phyloP scores from a whole-genome alignment of 35 echinoderm and acorn worm species.

The Nesometra sesokonis region DNA sequence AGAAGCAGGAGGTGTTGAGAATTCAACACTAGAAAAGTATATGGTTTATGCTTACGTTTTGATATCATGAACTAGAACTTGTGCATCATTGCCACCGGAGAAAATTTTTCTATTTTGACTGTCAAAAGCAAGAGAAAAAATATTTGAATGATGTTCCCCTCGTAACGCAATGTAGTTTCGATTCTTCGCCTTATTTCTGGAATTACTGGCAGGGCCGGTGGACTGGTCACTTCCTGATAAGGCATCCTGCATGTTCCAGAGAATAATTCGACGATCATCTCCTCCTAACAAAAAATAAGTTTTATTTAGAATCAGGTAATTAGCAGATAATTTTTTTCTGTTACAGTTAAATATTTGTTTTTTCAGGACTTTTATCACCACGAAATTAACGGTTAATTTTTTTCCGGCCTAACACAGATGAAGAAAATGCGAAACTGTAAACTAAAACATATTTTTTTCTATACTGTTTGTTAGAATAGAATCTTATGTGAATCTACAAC shows the following conservation, averaged over 20 bases:
- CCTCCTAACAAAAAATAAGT: slow-evolving; percentile 39
- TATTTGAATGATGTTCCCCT: slow-evolving; percentile 95
- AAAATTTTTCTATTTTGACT: slow-evolving; percentile 66
- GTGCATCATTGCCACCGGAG: slow-evolving; percentile 97
- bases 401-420: too few species aligned
- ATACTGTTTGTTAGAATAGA: too few species aligned
- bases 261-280: slow-evolving; percentile 75
- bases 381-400: too few species aligned
- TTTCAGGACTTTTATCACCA: too few species aligned
- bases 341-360: too few species aligned
- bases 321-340: neutral
- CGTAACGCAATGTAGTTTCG: slow-evolving; percentile 29
- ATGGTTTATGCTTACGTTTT: slow-evolving; percentile 23
- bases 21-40: neutral
- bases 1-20: neutral
- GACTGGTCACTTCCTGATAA: neutral
- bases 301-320: neutral
- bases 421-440: too few species aligned
- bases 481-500: too few species aligned
- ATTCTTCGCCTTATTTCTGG: neutral
- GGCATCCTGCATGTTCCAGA: slow-evolving; percentile 77
- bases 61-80: slow-evolving; percentile 90
- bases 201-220: neutral
- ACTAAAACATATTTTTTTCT: too few species aligned
- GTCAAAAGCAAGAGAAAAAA: slow-evolving; percentile 86